Evolutionary conservation across 2,113 vertebrate genomes (phyloP).

Genomic region (Serilophus lunatus): DNA sequence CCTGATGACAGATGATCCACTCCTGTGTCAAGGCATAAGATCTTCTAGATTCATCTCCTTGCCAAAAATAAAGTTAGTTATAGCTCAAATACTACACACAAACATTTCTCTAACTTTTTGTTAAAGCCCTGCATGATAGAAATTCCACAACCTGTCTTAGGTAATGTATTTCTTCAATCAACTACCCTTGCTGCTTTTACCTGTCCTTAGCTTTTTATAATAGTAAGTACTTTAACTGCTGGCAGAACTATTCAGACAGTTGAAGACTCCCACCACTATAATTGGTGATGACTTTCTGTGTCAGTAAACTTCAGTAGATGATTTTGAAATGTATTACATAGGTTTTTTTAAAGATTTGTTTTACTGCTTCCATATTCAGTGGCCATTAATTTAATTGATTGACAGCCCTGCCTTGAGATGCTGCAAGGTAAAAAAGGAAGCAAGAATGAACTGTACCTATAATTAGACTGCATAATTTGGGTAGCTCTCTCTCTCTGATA

Average conservation of each 20-base stretch:
- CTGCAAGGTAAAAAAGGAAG: neutral
- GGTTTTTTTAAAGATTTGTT: neutral
- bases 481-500: neutral
- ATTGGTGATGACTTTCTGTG: neutral
- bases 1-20: neutral
- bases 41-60: neutral
- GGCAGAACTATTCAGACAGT: neutral
- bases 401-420: neutral
- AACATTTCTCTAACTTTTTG: neutral
- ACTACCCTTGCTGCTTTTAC: neutral
- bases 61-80: neutral
- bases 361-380: neutral
- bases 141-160: neutral
- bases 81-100: neutral
- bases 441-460: neutral
- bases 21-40: neutral
- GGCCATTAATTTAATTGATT: neutral
- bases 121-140: neutral
- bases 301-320: neutral
- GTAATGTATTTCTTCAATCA: neutral
- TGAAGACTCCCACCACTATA: neutral
- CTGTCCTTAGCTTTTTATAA: neutral
- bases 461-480: neutral
- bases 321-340: neutral
- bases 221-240: neutral